Percentiles rank a stretch among this genome's conserved stretches.
Conservation (phyloP, 2,113 vertebrate genomes). For the Plotosus lineatus region DNA sequence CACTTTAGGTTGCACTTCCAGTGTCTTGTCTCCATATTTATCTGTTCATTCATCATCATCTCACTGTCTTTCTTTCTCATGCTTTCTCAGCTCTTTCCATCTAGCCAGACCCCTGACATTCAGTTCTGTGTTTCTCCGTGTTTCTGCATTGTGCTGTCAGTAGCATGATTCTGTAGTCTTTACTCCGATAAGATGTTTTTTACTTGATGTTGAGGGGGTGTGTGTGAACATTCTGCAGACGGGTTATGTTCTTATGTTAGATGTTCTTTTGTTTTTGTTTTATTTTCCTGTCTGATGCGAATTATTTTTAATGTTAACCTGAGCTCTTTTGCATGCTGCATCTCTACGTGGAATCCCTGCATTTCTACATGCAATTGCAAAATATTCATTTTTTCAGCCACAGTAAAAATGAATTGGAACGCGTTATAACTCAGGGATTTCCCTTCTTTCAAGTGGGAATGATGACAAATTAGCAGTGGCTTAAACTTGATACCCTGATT, state of each 20-base stretch:
- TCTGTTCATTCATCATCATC: constrained; percentile 17
- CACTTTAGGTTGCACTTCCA: constrained; percentile 45
- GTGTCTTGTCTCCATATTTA: constrained; percentile 23
- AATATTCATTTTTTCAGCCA: constrained; percentile 56
- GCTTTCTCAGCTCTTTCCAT: constrained; percentile 10
- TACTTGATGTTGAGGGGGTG: constrained; percentile 16
- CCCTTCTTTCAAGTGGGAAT: constrained; percentile 56
- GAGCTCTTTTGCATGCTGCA: constrained; percentile 51
- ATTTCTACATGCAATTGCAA: constrained; percentile 47
- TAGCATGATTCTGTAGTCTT: constrained; percentile 49
- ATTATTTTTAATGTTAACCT: constrained; percentile 1
- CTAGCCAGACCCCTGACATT: constrained; percentile 4
- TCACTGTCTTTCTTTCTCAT: not conserved
- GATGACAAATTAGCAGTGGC: constrained; percentile 54
- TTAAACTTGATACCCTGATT: not conserved
- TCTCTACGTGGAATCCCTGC: constrained; percentile 44
- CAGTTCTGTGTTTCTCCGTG: constrained; percentile 33
- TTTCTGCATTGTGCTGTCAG: constrained; percentile 37
- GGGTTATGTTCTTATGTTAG: constrained; percentile 7
- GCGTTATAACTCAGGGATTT: constrained; percentile 28
- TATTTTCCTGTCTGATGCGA: constrained; percentile 9
- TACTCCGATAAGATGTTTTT: constrained; percentile 7
- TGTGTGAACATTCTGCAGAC: not conserved
- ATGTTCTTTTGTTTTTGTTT: not conserved
- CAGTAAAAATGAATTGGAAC: constrained; percentile 58